Base-by-base conservation (phyloP, 2,797 vertebrate genomes). In the Salmo trutta region DNA sequence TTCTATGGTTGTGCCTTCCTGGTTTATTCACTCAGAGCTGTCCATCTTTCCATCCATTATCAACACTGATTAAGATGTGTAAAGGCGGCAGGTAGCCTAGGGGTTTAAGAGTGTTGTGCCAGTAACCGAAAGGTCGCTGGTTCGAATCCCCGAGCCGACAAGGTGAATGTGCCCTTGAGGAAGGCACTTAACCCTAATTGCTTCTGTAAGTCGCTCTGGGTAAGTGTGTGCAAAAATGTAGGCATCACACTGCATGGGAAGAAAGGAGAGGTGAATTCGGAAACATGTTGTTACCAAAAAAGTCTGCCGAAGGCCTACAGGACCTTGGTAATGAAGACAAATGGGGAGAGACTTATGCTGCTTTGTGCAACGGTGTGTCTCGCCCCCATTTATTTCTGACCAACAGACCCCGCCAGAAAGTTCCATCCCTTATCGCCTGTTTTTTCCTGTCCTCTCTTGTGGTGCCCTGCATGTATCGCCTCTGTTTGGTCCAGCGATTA, bases 281-380 rank as follows among this genome's bases (percentile, higher is more conserved):
- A 69, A 36, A 41, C 36, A 8, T 36, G 17, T 12, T 41, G 33
- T 14, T 15, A 19, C 62, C 62, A 65, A 27, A 24, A 24, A 47
- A 41, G 17, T 14, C 8, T n/a, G 17, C 68, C 3, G 1, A n/a
- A 17, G 7, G 6, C 17, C 36, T n/a, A 3, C n/a, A 1, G 12
- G 21, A 27, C 51, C 51, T 21, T 29, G 75, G 14, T 69, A 75
- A 53, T 41, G 75, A 69, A 69, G 31, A 15, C 29, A 69, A 56
- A 70, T 56, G 10, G 12, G 12, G 71, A 3, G 10, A 12, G 10
- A 4, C 10, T 17, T 24, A 56, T 56, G 24, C 24, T 56, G 59
- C 21, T 62, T 8, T 3, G 8, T 71, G n/a, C n/a, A n/a, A 53
- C 33, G 21, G 15, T 27, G 51, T 72, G 52, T 73, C 71, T 29